Percentiles rank a stretch among this genome's conserved stretches.
Evolutionary conservation across 35 echinoderm and acorn worm species (phyloP).

Genomic region (Eucidaris tribuloides): DNA sequence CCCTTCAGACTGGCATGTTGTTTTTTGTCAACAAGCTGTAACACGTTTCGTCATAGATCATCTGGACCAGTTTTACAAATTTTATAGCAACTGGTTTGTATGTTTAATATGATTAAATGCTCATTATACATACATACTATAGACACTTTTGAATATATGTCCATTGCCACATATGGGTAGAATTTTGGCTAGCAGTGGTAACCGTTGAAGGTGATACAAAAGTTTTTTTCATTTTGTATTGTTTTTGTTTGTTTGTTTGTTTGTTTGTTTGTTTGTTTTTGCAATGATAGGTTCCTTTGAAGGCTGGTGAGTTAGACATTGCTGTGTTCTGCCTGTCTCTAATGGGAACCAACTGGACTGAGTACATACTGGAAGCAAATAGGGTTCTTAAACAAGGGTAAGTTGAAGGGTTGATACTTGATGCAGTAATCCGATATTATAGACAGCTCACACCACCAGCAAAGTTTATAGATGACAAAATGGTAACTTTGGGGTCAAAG

Average conservation of each 20-base stretch:
- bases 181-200: too few relatives aligned
- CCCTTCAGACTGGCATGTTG: too few relatives aligned
- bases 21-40: too few relatives aligned
- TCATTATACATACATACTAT: too few relatives aligned
- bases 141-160: too few relatives aligned
- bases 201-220: background rate
- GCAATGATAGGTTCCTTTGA: constrained; percentile 74
- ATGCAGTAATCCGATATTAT: background rate
- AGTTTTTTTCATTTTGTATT: background rate
- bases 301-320: constrained; percentile 57
- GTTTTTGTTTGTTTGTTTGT: background rate
- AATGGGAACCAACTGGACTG: constrained; percentile 94
- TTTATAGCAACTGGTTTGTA: too few relatives aligned
- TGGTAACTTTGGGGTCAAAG: background rate
- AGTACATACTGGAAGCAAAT: constrained; percentile 80
- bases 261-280: background rate
- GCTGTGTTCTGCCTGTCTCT: constrained; percentile 90
- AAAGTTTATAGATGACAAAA: background rate
- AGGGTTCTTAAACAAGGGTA: constrained; percentile 84
- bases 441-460: background rate
- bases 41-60: too few relatives aligned
- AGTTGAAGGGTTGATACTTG: constrained; percentile 1
- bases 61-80: too few relatives aligned
- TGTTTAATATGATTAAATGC: too few relatives aligned
- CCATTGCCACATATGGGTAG: too few relatives aligned